phyloP scores from a whole-genome alignment of 2,888 invertebrate genomes.

The Chesias legatella region DNA sequence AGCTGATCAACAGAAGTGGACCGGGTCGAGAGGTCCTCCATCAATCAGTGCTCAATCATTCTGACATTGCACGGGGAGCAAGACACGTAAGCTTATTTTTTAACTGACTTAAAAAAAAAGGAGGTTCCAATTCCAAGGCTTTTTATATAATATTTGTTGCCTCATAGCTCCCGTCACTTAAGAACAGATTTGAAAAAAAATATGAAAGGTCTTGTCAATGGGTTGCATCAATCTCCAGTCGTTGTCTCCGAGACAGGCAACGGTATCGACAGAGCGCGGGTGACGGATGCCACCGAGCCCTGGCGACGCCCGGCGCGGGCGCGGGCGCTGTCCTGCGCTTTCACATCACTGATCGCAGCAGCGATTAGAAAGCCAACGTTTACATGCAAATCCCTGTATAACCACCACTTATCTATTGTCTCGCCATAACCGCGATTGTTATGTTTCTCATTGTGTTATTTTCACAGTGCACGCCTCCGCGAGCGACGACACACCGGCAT shows the following conservation, averaged over 20 bases:
- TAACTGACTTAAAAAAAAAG: no score
- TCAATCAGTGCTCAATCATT: constrained; percentile 12
- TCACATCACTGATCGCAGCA: constrained; percentile 50
- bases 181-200: no score
- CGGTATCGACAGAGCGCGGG: no score
- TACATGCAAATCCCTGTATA: constrained; percentile 57
- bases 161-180: no score
- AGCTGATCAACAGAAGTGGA: constrained; percentile 2
- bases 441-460: constrained; percentile 33
- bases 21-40: constrained; percentile 6
- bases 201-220: no score
- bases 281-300: neutral
- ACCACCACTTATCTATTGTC: constrained; percentile 41
- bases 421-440: constrained; percentile 40
- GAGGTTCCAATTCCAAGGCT: no score
- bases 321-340: constrained; percentile 45
- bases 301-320: constrained; percentile 10
- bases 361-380: constrained; percentile 68
- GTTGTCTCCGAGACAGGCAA: no score
- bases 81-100: no score
- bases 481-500: constrained; percentile 10
- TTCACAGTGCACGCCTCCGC: constrained; percentile 15
- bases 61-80: constrained; percentile 12
- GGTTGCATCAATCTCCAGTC: no score
- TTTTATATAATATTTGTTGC: no score